phyloP scores from a whole-genome alignment of 2,888 invertebrate genomes.

The Automeris io region DNA sequence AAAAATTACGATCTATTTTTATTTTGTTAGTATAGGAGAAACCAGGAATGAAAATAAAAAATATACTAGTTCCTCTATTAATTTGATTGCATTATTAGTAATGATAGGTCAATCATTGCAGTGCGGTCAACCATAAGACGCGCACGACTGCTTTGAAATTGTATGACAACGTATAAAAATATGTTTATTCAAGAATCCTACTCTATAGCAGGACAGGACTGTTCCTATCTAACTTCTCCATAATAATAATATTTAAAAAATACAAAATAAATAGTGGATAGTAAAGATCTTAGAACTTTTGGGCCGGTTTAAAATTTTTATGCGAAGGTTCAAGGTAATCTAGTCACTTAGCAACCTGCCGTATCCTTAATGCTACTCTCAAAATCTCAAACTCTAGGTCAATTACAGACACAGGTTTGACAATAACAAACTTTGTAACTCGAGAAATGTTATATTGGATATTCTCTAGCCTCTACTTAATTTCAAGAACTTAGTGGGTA shows the following conservation, averaged over 20 bases:
- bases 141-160: too few species aligned
- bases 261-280: not conserved
- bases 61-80: too few species aligned
- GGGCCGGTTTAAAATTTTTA: slow-evolving; percentile 30
- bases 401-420: slow-evolving; percentile 5
- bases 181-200: too few species aligned
- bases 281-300: not conserved
- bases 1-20: too few species aligned
- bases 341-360: slow-evolving; percentile 33
- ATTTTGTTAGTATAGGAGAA: too few species aligned
- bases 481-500: not conserved
- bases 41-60: too few species aligned
- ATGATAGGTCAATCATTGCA: too few species aligned
- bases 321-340: slow-evolving; percentile 66
- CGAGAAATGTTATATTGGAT: not conserved
- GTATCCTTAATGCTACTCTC: slow-evolving; percentile 23
- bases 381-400: slow-evolving; percentile 8
- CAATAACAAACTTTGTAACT: slow-evolving; percentile 2
- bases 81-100: too few species aligned
- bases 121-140: too few species aligned
- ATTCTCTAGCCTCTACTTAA: not conserved
- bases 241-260: not conserved
- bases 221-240: too few species aligned
- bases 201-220: too few species aligned
- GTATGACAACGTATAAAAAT: too few species aligned